Evolutionary conservation across 1,140 invertebrate genomes (phyloP), one percentile per base, ranked within the genome.

Genomic region (Vanessa atalanta): DNA sequence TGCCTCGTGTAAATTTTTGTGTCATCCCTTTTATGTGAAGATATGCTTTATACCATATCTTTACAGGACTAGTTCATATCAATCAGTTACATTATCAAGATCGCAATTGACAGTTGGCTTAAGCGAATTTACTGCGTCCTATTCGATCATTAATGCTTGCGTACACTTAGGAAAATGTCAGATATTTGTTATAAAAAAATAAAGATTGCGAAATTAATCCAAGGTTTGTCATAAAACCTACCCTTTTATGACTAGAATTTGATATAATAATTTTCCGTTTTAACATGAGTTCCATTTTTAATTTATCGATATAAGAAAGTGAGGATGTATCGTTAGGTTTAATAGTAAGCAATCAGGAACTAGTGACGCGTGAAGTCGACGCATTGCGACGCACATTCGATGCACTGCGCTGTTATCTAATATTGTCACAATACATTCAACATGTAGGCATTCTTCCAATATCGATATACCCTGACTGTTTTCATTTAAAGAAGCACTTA

Each of bases 331-430:
- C 31, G 31, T 68, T 26, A 37, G 26, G 15, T 67, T 67, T 37
- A 37, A 67, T 67, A 23, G 20, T 43, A 57, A 57, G n/a, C 50
- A 57, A 68, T 68, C 43, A 37, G 7, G 37, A 47, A 57, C 51
- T 47, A 68, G 51, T 61, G 57, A 68, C 53, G 66, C 53, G 53
- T 57, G 23, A 47, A 68, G 31, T 20, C 43, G 66, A 68, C 66
- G 66, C 66, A 68, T 57, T 68, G 66, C 66, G 66, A 57, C 66
- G 66, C 66, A 68, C 55, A 20, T 68, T 26, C 51, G 53, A 68
- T 68, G 66, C 53, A 68, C 43, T 57, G 66, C 66, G 66, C 31
- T n/a, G 37, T 23, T 31, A 61, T 37, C 57, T 61, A 61, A 61
- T 61, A 43, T 31, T 37, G 57, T 15, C 26, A 57, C 55, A 57